Base-by-base conservation (phyloP, 2,888 invertebrate genomes). In the Scaptomyza caliginosa region DNA sequence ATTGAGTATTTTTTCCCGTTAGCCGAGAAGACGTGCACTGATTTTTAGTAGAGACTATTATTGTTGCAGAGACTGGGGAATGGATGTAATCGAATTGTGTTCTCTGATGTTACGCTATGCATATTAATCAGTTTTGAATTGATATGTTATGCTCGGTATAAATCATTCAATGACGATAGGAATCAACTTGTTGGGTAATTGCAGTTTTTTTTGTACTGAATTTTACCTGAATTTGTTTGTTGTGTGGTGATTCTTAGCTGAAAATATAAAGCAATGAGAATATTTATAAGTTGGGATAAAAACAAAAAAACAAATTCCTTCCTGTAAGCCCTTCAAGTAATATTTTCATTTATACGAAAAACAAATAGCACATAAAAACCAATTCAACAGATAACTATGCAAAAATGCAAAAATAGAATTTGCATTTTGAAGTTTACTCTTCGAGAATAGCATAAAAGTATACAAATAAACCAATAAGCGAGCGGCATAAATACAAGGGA, bases 401-500 rank as follows among this genome's bases (percentile, higher is more conserved):
- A 13, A 36, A 48, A 38, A 52, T 56, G 34, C 30, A 38, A 45
- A 56, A 45, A n/a, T n/a, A n/a, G n/a, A 43, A 68, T 72, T 62
- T 67, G 60, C 73, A 57, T n/a, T n/a, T n/a, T 73, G 17, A 19
- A 56, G 50, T n/a, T n/a, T n/a, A n/a, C n/a, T n/a, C n/a, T n/a
- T n/a, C 45, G 32, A 43, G 38, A 49, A 26, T 32, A n/a, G 60
- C 54, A 67, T 64, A 63, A 79, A 75, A 67, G 79, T 79, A 75
- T 62, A 64, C 57, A 76, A 80, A 80, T 77, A 67, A 83, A 83
- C 58, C 80, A 80, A 80, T 79, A 76, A 83, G 67, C 59, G 63
- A 49, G 28, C 17, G 64, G 50, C 60, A 76, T 73, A 68, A 77
- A 62, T 57, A 73, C 60, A 59, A 26, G n/a, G 23, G 54, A 64